Base-by-base conservation (phyloP, 2,113 vertebrate species). In the Lutjanus erythropterus region DNA sequence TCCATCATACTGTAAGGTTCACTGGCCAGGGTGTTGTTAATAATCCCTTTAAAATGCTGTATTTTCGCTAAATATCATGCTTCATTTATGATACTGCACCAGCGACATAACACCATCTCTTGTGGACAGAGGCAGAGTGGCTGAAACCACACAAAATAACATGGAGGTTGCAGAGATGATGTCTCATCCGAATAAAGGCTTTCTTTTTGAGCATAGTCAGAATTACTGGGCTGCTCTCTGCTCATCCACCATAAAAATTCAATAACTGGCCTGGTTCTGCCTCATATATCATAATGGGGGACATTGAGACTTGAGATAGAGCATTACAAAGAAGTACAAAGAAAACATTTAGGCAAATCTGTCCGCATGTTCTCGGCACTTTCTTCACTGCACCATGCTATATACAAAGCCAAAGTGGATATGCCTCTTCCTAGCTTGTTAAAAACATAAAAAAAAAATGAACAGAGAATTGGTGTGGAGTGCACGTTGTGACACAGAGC, bases 401-500 rank as follows among this genome's bases (percentile, higher is more conserved):
- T 93, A 84, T 91, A 93, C 91, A 93, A 93, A 93, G 89, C 89
- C 85, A 75, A 88, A 81, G 75, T 83, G 86, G 84, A 85, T 84
- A 79, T 75, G 83, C 73, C 44, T 84, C 60, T 66, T 81, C 66
- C 62, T 23, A 81, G 58, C 71, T 85, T 66, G 47, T 80, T 83
- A 81, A 62, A 88, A 85, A 86, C 81, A 82, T 75, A 75, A 71
- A 75, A 83, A 75, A 78, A 75, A 88, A 69, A 78, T 71, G 53
- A 65, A 88, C 61, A 86, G 86, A 83, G 71, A 78, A 65, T 60
- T 23, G 25, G 86, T 90, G 87, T 78, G 80, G 80, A 80, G 78
- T 81, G 81, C 71, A 88, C 33, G n/a, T 72, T 66, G 72, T 83
- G 85, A 91, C 79, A 79, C 81, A 70, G 81, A 89, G 71, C 80